Base-by-base conservation (phyloP, 2,888 invertebrate genomes). In the Pinctada fucata region DNA sequence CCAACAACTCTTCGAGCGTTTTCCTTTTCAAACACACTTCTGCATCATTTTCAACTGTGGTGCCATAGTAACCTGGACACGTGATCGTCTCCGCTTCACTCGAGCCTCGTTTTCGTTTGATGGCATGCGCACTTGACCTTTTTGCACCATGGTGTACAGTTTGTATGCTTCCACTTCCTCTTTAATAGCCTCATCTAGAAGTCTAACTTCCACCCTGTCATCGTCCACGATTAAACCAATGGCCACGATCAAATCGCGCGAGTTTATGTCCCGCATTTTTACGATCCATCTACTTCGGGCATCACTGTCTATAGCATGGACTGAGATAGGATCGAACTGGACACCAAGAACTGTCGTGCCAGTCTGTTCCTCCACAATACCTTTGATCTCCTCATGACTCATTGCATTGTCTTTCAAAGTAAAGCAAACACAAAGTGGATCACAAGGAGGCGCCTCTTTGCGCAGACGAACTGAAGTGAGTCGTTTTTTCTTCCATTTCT, bases 151-250 rank as follows among this genome's bases (percentile, higher is more conserved):
- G 47, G 80, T 70, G 68, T 78, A 82, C 45, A 85, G 80, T 58
- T 81, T 84, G 69, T 85, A 87, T 0, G 86, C 86, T 8, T 86
- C 83, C 52, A 86, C 80, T 73, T 87, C 87, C 31, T 87, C 86
- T 13, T 78, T 79, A 79, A 85, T 81, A 65, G 85, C 80, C 72
- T 86, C 84, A 78, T 86, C 86, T 69, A 82, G 83, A 63, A 76
- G 72, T 4, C 84, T 80, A 2, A 87, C 84, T 6, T 78, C 76
- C 3, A 80, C 74, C 52, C 75, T 78, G 0, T 83, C 80, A 3
- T 83, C 86, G n/a, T 82, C 79, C 6, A 85, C 79, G 13, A 66
- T 68, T 45, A 88, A 45, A 3, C 88, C 88, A 50, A 72, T 75
- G 5, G 76, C 64, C 1, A 82, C 50, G 3, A 86, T 70, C 6